Conservation (phyloP, 1,140 invertebrate genomes). For the Drosophila lowei region DNA sequence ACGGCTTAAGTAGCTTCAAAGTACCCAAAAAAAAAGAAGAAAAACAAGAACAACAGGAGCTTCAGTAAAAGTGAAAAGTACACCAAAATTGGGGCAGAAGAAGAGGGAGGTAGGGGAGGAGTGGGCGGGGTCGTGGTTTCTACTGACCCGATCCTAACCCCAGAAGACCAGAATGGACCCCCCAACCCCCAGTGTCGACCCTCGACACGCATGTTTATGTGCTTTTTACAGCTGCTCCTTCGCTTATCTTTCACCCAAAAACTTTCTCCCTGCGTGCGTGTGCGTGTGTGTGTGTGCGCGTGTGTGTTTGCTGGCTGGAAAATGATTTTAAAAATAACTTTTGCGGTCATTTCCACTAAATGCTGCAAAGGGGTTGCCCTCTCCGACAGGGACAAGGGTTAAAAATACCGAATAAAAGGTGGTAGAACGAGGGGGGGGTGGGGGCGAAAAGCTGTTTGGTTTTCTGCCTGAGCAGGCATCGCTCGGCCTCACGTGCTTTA, state of each 20-base stretch:
- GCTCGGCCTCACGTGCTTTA: conserved; percentile 16
- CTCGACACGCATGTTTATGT: conserved; percentile 75
- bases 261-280: conserved; percentile 32
- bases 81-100: conserved; percentile 36
- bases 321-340: conserved; percentile 77
- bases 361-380: conserved; percentile 22
- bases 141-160: conserved; percentile 29
- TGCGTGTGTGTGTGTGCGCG: conserved; percentile 7
- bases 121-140: neutral
- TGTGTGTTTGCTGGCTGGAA: conserved; percentile 28
- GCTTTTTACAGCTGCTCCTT: conserved; percentile 75
- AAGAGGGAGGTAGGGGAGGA: neutral
- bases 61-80: conserved; percentile 62
- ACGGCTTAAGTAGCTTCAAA: conserved; percentile 75
- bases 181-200: conserved; percentile 8
- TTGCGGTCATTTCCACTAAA: conserved; percentile 78
- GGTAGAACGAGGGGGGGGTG: neutral
- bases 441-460: conserved; percentile 11
- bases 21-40: conserved; percentile 56
- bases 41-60: conserved; percentile 16
- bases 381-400: conserved; percentile 22
- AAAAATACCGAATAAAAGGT: conserved; percentile 13
- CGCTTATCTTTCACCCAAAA: conserved; percentile 60
- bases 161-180: conserved; percentile 25
- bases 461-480: conserved; percentile 27